A percentile compares a stretch with the other conserved stretches of the same genome.
These are phyloP conservation scores for Scytalopus superciliaris DNA, from an alignment of 2,113 vertebrate species.

Conservation along the genomic window DNA sequence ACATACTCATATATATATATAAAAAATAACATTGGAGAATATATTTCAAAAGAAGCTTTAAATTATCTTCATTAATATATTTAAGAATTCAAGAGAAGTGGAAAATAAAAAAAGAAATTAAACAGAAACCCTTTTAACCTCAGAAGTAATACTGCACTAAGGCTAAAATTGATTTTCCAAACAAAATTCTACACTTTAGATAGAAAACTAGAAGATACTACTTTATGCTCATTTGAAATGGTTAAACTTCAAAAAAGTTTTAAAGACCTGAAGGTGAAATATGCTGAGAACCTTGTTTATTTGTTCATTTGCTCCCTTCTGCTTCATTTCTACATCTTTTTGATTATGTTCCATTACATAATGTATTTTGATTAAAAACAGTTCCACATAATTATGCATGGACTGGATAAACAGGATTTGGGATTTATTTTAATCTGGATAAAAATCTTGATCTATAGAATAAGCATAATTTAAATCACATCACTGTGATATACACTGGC, in stretches of 20 bases:
- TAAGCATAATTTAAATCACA: constrained; percentile 20
- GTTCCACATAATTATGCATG: constrained; percentile 28
- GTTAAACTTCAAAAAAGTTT: background rate
- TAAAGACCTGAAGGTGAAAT: background rate
- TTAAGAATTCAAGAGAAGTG: background rate
- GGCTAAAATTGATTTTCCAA: background rate
- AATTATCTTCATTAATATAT: background rate
- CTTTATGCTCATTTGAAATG: background rate
- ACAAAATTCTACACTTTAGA: background rate
- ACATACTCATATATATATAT: background rate
- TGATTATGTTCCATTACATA: constrained; percentile 30
- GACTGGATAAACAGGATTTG: constrained; percentile 53
- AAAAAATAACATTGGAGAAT: background rate
- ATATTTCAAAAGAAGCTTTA: constrained; percentile 35
- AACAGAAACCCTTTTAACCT: background rate
- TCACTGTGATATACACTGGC: background rate
- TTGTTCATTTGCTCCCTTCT: constrained; percentile 6
- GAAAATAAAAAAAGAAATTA: background rate
- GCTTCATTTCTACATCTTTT: constrained; percentile 16
- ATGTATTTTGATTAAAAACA: constrained; percentile 36
- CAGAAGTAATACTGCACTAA: background rate
- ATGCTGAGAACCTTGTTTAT: background rate
- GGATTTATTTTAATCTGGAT: constrained; percentile 60
- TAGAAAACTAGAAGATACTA: background rate
- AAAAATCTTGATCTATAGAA: constrained; percentile 45